Conservation (phyloP, 2,113 vertebrate species). For the Seriola dumerili region DNA sequence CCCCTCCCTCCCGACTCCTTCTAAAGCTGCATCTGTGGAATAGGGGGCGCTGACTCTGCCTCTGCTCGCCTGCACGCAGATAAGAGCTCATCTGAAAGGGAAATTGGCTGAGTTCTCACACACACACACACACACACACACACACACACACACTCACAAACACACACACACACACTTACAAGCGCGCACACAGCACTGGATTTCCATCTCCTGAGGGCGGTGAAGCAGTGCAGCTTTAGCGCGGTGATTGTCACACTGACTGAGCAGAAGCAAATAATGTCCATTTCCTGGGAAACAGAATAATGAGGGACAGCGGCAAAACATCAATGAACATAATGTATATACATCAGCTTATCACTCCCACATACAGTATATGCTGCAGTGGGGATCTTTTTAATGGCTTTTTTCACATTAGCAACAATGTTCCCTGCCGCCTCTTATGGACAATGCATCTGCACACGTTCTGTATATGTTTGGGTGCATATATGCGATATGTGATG, state of each 20-base stretch:
- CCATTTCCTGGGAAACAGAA: slow-evolving; percentile 26
- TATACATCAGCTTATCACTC: background rate
- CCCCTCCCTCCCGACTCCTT: slow-evolving; percentile 16
- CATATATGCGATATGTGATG: background rate
- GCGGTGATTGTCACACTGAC: slow-evolving; percentile 47
- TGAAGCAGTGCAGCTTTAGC: slow-evolving; percentile 42
- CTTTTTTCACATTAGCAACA: background rate
- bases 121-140: slow-evolving; percentile 16
- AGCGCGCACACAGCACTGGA: background rate
- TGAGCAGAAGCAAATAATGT: slow-evolving; percentile 53
- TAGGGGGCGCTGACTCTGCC: slow-evolving; percentile 49
- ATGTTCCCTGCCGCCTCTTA: background rate
- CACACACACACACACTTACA: slow-evolving; percentile 10
- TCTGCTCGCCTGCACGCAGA: slow-evolving; percentile 42
- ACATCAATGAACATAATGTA: slow-evolving; percentile 17
- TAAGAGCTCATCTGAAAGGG: slow-evolving; percentile 70
- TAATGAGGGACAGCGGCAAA: slow-evolving; percentile 28
- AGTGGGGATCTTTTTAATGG: background rate
- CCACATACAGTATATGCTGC: background rate
- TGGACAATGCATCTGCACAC: background rate
- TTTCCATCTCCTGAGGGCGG: slow-evolving; percentile 45
- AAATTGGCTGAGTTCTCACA: slow-evolving; percentile 50
- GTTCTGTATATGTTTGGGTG: background rate
- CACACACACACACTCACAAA: slow-evolving; percentile 24
- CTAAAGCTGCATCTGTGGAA: slow-evolving; percentile 33